A percentile compares a stretch with the other conserved stretches of the same genome.
These are phyloP conservation scores for Hippocampus kuda DNA, from an alignment of 2,797 vertebrate species.

Conservation along the genomic window DNA sequence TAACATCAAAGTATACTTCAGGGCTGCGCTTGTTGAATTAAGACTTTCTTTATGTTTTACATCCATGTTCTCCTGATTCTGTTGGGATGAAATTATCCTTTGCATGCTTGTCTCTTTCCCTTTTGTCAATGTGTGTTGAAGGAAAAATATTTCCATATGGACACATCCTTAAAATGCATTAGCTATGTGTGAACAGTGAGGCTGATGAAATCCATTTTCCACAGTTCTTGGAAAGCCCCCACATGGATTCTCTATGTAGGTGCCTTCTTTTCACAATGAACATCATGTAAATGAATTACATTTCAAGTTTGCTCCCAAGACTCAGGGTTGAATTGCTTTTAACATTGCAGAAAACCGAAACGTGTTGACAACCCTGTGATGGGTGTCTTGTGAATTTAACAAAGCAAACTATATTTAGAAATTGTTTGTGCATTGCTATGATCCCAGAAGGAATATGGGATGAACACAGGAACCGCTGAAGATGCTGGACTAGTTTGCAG, in stretches of 20 bases:
- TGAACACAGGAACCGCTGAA: slow-evolving; percentile 10
- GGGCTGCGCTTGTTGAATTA: slow-evolving; percentile 5
- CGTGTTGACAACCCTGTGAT: slow-evolving; percentile 50
- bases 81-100: not conserved
- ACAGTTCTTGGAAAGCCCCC: slow-evolving; percentile 19
- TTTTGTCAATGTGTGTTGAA: slow-evolving; percentile 8
- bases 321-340: slow-evolving; percentile 31
- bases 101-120: not conserved
- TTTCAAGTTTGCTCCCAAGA: slow-evolving; percentile 23
- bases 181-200: slow-evolving; percentile 5
- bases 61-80: not conserved
- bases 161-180: slow-evolving; percentile 26
- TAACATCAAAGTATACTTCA: slow-evolving; percentile 13
- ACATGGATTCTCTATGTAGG: slow-evolving; percentile 25
- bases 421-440: slow-evolving; percentile 38
- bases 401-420: slow-evolving; percentile 59
- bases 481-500: slow-evolving; percentile 23
- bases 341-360: slow-evolving; percentile 32
- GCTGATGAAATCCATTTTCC: slow-evolving; percentile 20
- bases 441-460: slow-evolving; percentile 38
- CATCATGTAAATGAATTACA: slow-evolving; percentile 21
- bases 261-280: slow-evolving; percentile 12
- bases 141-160: slow-evolving; percentile 19
- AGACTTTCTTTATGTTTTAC: not conserved
- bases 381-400: slow-evolving; percentile 41